phyloP scores from a whole-genome alignment of 2,797 vertebrate genomes.

The Buceros bicornis region DNA sequence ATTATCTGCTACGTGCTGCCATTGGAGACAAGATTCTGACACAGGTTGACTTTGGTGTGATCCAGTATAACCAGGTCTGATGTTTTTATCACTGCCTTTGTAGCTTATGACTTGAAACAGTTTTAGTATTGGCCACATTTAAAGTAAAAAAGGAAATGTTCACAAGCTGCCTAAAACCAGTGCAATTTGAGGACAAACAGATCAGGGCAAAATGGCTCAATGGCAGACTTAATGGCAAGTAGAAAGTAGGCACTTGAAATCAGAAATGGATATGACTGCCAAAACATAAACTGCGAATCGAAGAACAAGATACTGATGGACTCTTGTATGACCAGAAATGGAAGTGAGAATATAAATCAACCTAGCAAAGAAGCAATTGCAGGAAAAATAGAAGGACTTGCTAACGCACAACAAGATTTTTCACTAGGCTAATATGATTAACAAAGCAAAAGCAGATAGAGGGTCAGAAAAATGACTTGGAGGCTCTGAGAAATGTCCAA shows the following conservation, averaged over 20 bases:
- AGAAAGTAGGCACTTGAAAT: not conserved
- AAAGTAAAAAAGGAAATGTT: not conserved
- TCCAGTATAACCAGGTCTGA: not conserved
- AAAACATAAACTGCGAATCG: not conserved
- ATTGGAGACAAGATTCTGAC: not conserved
- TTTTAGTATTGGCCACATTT: not conserved
- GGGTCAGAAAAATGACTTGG: not conserved
- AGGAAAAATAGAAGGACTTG: not conserved
- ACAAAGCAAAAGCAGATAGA: not conserved
- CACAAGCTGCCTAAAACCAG: not conserved
- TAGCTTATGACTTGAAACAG: not conserved
- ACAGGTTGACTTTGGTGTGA: not conserved
- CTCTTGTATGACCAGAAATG: not conserved
- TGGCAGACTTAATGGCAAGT: not conserved
- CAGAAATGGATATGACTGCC: not conserved
- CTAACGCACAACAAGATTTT: not conserved
- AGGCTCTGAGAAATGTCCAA: not conserved
- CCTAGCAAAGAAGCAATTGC: not conserved
- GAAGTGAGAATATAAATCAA: not conserved
- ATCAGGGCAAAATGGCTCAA: not conserved
- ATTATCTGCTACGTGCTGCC: not conserved
- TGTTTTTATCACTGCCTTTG: not conserved
- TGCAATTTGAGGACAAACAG: not conserved
- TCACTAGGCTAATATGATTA: not conserved
- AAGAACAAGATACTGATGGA: not conserved